Evolutionary conservation across 2,888 invertebrate genomes (phyloP), one percentile per base, ranked within the genome.

Genomic region (Synanthedon andrenaeformis): DNA sequence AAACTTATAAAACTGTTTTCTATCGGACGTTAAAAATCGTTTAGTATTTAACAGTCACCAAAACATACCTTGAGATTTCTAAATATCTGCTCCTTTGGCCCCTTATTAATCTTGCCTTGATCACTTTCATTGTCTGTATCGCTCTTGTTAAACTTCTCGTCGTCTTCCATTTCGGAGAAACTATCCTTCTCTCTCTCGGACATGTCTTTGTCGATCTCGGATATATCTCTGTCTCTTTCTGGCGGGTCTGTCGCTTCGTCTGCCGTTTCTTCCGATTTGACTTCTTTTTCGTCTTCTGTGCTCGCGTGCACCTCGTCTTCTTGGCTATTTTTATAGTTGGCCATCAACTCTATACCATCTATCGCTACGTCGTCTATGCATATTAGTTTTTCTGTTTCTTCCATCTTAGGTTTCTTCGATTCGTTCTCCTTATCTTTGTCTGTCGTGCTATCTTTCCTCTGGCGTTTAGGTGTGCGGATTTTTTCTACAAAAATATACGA

Each of bases 371-470:
- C 88, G 56, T 88, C 88, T 23, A 88, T 87, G 53, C 84, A 74
- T 54, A 85, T 72, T 12, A 78, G 64, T 58, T 75, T 82, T 3
- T 79, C 79, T 0, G 59, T 42, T 4, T 80, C 80, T 0, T 87
- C 86, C 0, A 67, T 49, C 63, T 77, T 90, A 61, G 61, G 69
- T 61, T 70, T 91, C 77, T 74, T 89, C 66, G 66, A 60, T 12
- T 81, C 76, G 1, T 58, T 8, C 19, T 86, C 86, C 60, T 82
- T 72, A 66, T 90, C 72, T 57, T 91, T 89, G 50, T 92, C 87
- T 57, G 82, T 75, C 0, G 85, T 74, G 76, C 92, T 88, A 74
- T 92, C 89, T 69, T 91, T 89, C 53, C 91, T 75, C 63, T 90
- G 76, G 51, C 91, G 83, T 66, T 84, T 83, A 3, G 85, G 74